Evolutionary conservation across 2,113 vertebrate genomes (phyloP).

Genomic region (Lophotis ruficrista): DNA sequence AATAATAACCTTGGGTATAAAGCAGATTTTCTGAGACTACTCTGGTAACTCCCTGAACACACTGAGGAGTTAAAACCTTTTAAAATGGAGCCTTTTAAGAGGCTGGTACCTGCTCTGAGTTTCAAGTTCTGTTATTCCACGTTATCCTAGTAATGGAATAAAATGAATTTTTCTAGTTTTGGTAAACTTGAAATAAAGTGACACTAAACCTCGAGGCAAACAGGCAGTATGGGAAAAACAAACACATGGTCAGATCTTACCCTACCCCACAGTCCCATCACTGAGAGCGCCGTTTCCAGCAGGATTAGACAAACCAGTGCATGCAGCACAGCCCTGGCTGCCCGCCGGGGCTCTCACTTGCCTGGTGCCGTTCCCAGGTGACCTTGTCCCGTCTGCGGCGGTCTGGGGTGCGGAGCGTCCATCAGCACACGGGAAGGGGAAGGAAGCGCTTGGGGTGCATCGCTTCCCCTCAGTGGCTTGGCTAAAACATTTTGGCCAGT

Average conservation of each 20-base stretch:
- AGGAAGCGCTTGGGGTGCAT: too few species aligned
- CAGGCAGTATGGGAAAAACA: not conserved
- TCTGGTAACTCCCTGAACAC: not conserved
- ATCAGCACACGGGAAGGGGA: not conserved
- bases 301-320: accelerated
- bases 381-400: accelerated
- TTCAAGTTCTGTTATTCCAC: not conserved
- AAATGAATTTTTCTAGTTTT: not conserved
- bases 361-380: not conserved
- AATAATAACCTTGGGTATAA: not conserved
- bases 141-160: not conserved
- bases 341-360: not conserved
- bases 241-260: not conserved
- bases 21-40: not conserved
- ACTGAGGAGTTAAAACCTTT: not conserved
- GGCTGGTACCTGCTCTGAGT: not conserved
- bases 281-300: not conserved
- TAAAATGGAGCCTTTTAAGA: not conserved
- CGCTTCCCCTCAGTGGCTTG: accelerated
- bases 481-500: not conserved
- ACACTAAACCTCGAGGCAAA: not conserved
- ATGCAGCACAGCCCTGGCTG: not conserved
- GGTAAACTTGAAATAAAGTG: not conserved
- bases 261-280: not conserved
- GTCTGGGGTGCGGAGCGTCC: not conserved